A percentile compares a stretch with the other conserved stretches of the same genome.
Evolutionary conservation across 2,888 invertebrate species (phyloP).

Genomic region (Tachina grossa): DNA sequence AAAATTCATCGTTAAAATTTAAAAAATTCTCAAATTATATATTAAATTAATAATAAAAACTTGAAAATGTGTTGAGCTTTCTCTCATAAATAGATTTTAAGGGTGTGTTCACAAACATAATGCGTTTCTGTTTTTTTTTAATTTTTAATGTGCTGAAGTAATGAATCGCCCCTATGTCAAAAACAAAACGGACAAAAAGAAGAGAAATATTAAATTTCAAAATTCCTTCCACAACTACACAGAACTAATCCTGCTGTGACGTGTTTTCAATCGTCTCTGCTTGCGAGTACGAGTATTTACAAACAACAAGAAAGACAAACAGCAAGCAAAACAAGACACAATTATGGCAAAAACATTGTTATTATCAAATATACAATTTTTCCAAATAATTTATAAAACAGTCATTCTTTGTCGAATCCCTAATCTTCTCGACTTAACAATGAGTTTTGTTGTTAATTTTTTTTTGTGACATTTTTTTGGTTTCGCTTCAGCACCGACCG

Average conservation of each 20-base stretch:
- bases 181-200: not conserved
- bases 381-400: not conserved
- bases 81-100: no score
- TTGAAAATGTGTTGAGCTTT: no score
- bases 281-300: not conserved
- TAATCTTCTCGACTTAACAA: not conserved
- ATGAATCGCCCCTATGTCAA: no score
- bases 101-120: no score
- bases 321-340: not conserved
- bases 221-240: not conserved
- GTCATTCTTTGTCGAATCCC: not conserved
- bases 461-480: constrained; percentile 27
- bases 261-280: not conserved
- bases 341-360: not conserved
- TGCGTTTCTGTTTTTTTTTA: no score
- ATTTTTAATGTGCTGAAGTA: no score
- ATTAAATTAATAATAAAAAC: no score
- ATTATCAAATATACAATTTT: not conserved
- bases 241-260: not conserved
- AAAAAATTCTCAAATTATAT: no score
- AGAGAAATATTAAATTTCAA: not conserved
- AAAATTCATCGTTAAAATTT: no score
- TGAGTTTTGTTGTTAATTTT: not conserved
- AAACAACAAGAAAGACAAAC: not conserved
- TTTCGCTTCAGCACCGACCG: not conserved